phyloP scores from a whole-genome alignment of 2,797 vertebrate species.

The Enteromius treurensis region DNA sequence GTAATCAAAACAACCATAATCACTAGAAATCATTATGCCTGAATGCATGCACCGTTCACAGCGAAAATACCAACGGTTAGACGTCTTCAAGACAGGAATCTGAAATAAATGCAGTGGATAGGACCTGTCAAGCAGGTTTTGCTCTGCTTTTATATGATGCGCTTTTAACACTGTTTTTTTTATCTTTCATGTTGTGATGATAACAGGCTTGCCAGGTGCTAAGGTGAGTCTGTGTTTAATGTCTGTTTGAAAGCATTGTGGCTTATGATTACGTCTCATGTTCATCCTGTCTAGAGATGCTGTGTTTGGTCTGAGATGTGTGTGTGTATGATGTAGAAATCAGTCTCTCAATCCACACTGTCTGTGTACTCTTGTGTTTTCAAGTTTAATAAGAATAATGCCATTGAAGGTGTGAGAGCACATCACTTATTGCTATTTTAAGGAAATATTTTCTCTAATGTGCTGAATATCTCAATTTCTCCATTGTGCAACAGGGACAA shows the following conservation, averaged over 20 bases:
- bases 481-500: slow-evolving; percentile 75
- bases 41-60: not conserved
- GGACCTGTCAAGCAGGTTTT: not conserved
- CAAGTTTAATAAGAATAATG: not conserved
- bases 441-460: not conserved
- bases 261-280: slow-evolving; percentile 31
- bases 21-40: too few species aligned
- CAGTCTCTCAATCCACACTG: not conserved
- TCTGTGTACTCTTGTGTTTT: not conserved
- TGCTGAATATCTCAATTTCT: not conserved
- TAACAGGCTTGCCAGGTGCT: slow-evolving; percentile 48
- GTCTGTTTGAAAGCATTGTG: slow-evolving; percentile 10
- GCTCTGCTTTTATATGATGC: not conserved
- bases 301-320: not conserved
- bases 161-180: slow-evolving; percentile 20
- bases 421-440: not conserved
- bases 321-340: not conserved
- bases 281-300: not conserved
- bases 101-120: not conserved
- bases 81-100: not conserved
- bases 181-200: slow-evolving; percentile 26
- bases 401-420: not conserved
- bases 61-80: not conserved
- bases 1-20: too few species aligned
- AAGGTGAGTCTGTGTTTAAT: slow-evolving; percentile 48